Percentiles rank a stretch among this genome's conserved stretches.
phyloP scores from a whole-genome alignment of 2,113 vertebrate genomes.

The Cyphomyrus discorhynchus region DNA sequence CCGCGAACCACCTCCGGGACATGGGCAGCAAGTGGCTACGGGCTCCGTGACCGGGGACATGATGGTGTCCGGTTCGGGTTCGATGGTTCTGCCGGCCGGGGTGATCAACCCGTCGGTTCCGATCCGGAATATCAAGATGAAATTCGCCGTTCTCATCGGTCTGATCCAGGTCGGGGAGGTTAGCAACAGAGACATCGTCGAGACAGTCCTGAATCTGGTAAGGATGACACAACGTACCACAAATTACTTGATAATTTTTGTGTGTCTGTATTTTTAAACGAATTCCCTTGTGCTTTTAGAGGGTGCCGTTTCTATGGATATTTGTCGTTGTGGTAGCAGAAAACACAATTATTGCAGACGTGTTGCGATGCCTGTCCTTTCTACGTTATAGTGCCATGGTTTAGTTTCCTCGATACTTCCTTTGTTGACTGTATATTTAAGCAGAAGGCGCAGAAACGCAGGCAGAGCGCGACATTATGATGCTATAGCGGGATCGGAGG shows the following conservation, averaged over 20 bases:
- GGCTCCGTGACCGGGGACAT: slow-evolving; percentile 69
- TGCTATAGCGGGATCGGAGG: too few species aligned
- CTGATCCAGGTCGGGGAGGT: slow-evolving; percentile 99
- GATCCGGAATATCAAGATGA: slow-evolving; percentile 99
- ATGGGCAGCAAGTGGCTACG: slow-evolving; percentile 57
- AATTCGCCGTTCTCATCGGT: slow-evolving; percentile 96
- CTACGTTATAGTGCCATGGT: not conserved
- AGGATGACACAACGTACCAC: slow-evolving; percentile 45
- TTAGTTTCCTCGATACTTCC: not conserved
- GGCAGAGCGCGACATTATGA: not conserved
- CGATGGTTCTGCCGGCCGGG: slow-evolving; percentile 89
- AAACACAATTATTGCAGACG: not conserved
- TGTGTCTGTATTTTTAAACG: not conserved
- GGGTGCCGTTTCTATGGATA: not conserved
- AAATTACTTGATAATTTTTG: not conserved
- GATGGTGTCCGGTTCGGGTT: slow-evolving; percentile 77
- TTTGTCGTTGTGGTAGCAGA: not conserved
- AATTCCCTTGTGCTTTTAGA: not conserved
- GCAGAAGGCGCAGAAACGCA: not conserved
- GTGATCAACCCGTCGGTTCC: slow-evolving; percentile 95
- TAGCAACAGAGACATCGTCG: slow-evolving; percentile 99
- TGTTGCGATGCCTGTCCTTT: not conserved
- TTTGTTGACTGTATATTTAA: slow-evolving; percentile 10
- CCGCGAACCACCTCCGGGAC: slow-evolving; percentile 60
- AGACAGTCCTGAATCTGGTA: slow-evolving; percentile 99